Evolutionary conservation across 2,113 vertebrate genomes (phyloP).

Genomic region (Tringa solitaria): DNA sequence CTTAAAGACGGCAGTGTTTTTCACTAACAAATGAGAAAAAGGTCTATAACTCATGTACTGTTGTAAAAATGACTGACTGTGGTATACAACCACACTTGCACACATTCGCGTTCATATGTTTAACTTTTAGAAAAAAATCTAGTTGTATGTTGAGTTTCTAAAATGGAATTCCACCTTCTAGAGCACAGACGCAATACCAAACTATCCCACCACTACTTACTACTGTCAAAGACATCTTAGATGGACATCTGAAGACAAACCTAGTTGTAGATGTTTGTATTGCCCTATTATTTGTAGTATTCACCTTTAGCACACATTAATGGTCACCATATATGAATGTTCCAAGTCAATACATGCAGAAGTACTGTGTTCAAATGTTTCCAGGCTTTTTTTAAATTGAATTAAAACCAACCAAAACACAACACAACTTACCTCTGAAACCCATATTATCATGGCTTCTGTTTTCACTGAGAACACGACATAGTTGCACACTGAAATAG

Average conservation of each 20-base stretch:
- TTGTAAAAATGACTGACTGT: not conserved
- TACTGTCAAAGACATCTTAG: not conserved
- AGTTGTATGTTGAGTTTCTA: not conserved
- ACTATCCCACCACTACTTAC: rapidly evolving
- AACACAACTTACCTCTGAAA: constrained; percentile 83
- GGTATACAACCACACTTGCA: not conserved
- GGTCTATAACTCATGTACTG: not conserved
- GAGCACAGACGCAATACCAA: not conserved
- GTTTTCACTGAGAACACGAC: constrained; percentile 87
- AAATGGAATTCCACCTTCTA: not conserved
- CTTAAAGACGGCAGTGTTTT: not conserved
- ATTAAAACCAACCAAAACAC: not conserved
- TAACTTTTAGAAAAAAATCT: not conserved
- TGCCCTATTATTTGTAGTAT: not conserved
- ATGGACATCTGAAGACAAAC: not conserved
- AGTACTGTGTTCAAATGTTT: not conserved
- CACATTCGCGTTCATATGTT: not conserved
- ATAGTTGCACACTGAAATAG: constrained; percentile 87
- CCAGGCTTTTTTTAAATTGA: not conserved
- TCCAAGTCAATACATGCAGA: not conserved
- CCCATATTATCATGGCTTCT: constrained; percentile 82
- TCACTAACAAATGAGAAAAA: not conserved
- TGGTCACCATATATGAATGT: rapidly evolving
- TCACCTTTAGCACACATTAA: not conserved
- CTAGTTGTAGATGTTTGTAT: rapidly evolving